These are phyloP conservation scores for Eueremaeus valkanovi DNA, from an alignment of 2,888 invertebrate genomes.

Conservation along the genomic window DNA sequence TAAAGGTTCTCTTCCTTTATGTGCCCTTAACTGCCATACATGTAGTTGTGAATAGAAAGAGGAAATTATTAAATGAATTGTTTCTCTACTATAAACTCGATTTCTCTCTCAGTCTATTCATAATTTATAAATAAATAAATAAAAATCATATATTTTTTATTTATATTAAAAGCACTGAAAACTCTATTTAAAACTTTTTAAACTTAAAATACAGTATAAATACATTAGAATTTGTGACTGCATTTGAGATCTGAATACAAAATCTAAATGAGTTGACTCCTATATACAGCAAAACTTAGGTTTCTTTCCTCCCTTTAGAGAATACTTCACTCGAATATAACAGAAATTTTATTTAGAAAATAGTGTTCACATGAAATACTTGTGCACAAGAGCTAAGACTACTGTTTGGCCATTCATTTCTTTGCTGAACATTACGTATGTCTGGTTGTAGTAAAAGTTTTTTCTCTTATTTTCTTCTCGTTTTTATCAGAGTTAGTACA, in stretches of 20 bases:
- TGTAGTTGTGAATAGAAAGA: not conserved
- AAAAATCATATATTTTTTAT: not conserved
- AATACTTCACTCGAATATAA: not conserved
- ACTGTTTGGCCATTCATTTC: constrained; percentile 28
- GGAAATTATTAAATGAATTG: not conserved
- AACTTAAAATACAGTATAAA: not conserved
- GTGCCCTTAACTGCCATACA: not conserved
- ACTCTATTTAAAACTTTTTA: not conserved
- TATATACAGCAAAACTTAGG: not conserved
- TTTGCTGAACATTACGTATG: not conserved
- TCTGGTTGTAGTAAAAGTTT: not conserved
- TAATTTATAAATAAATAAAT: constrained; percentile 15
- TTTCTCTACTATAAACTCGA: not conserved
- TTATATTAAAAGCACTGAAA: not conserved
- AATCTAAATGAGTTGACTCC: constrained; percentile 1
- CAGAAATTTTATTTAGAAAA: not conserved
- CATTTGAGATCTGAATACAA: not conserved
- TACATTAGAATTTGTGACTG: constrained; percentile 4
- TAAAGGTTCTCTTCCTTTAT: constrained; percentile 8
- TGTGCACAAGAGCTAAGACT: not conserved
- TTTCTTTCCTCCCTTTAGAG: not conserved
- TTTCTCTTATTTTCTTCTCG: not conserved
- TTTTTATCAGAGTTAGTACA: not conserved
- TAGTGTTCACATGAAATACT: not conserved
- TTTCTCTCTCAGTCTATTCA: not conserved